Percentiles rank a stretch among this genome's conserved stretches.
Evolutionary conservation across 2,888 invertebrate genomes (phyloP).

Genomic region (Ochropleura leucogaster): DNA sequence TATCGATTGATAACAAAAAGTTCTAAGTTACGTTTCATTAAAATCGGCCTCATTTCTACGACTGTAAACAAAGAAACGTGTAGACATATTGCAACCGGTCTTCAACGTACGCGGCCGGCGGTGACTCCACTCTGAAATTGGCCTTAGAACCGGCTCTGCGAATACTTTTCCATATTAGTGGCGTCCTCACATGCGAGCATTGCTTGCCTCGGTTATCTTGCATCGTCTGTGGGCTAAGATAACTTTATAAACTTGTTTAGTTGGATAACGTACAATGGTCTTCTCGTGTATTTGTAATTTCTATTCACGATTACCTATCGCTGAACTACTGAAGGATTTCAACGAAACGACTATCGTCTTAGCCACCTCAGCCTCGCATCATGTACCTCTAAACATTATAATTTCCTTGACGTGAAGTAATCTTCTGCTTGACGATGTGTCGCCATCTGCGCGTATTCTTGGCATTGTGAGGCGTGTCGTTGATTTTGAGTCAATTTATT

Average conservation of each 20-base stretch:
- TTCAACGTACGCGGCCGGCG: not conserved
- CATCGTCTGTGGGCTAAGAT: constrained; percentile 21
- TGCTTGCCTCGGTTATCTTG: constrained; percentile 28
- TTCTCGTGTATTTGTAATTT: not conserved
- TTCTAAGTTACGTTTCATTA: not conserved
- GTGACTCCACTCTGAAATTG: not conserved
- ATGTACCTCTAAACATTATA: no score
- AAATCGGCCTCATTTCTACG: not conserved
- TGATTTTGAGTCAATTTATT: not conserved
- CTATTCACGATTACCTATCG: not conserved
- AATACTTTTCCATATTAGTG: constrained; percentile 60
- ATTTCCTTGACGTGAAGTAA: no score
- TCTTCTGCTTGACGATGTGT: no score
- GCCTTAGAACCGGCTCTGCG: not conserved
- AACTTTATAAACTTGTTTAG: constrained; percentile 30
- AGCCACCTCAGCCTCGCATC: not conserved
- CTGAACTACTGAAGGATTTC: not conserved
- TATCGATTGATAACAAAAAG: not conserved
- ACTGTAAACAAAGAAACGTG: not conserved
- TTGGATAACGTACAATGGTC: constrained; percentile 13
- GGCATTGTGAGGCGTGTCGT: no score
- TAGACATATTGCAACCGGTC: not conserved
- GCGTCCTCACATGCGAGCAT: constrained; percentile 25
- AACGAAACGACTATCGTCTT: not conserved
- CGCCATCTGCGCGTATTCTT: no score